Conservation (phyloP, 2,888 invertebrate genomes). For the Leptinotarsa peninsularis region DNA sequence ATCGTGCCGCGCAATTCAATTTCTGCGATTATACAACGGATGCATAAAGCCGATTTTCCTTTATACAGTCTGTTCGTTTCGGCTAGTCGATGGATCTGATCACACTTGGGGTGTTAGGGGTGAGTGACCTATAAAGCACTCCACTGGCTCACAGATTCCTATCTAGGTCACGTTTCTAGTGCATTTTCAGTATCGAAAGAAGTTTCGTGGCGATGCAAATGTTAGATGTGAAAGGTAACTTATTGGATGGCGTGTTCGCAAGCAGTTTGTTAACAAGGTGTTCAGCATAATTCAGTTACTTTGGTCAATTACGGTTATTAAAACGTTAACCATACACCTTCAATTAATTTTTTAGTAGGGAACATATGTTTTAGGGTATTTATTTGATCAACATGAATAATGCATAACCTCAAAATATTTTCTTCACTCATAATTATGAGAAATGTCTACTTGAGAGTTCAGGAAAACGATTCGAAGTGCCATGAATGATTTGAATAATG, state of each 20-base stretch:
- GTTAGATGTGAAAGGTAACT: conserved; percentile 30
- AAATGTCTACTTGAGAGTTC: too few relatives aligned
- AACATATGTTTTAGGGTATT: background rate
- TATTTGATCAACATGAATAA: background rate
- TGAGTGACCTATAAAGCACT: conserved; percentile 45
- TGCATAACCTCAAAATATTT: background rate
- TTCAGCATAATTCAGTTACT: conserved; percentile 28
- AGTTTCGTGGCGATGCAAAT: conserved; percentile 30
- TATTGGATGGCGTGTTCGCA: conserved; percentile 27
- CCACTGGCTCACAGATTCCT: conserved; percentile 42
- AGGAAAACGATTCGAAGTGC: too few relatives aligned
- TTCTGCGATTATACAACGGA: background rate
- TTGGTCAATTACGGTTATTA: conserved; percentile 28
- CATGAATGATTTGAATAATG: too few relatives aligned
- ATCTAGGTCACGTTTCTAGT: conserved; percentile 51
- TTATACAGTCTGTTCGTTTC: background rate
- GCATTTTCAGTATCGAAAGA: conserved; percentile 21
- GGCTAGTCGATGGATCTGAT: conserved; percentile 29
- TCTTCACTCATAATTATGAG: too few relatives aligned
- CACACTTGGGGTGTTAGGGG: conserved; percentile 44
- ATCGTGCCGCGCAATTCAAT: background rate
- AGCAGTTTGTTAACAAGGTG: conserved; percentile 31
- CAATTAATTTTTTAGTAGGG: background rate
- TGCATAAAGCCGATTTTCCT: background rate
- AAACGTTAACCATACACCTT: background rate